A percentile compares a stretch with the other conserved stretches of the same genome.
phyloP scores from a whole-genome alignment of 2,888 invertebrate species.

The Laothoe populi region DNA sequence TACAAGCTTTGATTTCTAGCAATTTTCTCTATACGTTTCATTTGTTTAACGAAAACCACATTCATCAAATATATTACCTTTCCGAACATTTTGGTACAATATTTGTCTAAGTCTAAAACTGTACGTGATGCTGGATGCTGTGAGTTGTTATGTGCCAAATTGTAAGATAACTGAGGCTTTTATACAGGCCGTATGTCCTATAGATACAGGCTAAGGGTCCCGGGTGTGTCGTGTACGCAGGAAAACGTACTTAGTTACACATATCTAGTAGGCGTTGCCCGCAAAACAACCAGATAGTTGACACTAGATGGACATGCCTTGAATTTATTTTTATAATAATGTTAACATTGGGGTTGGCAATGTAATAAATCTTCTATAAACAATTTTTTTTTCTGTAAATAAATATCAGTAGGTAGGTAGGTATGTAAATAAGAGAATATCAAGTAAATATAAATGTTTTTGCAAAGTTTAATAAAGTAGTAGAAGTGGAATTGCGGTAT shows the following conservation, averaged over 20 bases:
- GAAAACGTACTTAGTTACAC: constrained; percentile 59
- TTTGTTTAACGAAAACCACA: too few relatives aligned
- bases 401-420: too few relatives aligned
- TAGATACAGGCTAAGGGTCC: constrained; percentile 60
- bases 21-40: too few relatives aligned
- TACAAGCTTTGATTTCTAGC: neutral
- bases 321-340: too few relatives aligned
- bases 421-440: too few relatives aligned
- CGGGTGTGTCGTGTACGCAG: constrained; percentile 59
- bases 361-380: too few relatives aligned
- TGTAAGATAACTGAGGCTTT: constrained; percentile 73
- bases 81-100: constrained; percentile 70
- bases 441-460: too few relatives aligned
- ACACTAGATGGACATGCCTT: constrained; percentile 51
- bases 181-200: constrained; percentile 75
- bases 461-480: too few relatives aligned
- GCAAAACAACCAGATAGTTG: constrained; percentile 59
- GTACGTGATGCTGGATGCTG: constrained; percentile 70
- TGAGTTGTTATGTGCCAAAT: constrained; percentile 77
- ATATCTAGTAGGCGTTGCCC: constrained; percentile 71
- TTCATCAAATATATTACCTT: constrained; percentile 62
- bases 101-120: constrained; percentile 62
- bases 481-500: too few relatives aligned
- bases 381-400: too few relatives aligned
- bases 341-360: too few relatives aligned